Evolutionary conservation across 1,140 invertebrate species (phyloP), one percentile per base, ranked within the genome.

Genomic region (Drosophila sproati): DNA sequence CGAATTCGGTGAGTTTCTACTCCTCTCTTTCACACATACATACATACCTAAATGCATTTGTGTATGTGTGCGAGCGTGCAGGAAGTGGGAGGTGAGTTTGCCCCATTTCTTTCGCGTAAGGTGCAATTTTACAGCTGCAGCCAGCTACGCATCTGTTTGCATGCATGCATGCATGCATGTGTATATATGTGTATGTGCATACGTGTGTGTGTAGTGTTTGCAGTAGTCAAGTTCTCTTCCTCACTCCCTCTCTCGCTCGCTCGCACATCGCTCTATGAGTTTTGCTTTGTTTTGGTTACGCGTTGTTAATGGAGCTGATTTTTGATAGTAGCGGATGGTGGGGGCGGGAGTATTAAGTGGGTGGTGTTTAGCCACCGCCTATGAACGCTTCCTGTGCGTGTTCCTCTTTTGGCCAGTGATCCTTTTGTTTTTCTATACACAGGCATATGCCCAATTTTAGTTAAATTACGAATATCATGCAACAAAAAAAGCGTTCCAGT

Each of bases 1-100:
- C 94, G 90, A 91, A 91, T 79, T 92, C 91, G 86, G 91, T 92
- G 76, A 92, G 91, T 78, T 37, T 37, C 45, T 47, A 34, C 29
- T 47, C 39, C 29, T 47, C 39, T 43, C 39, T 43, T 43, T 43
- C 10, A 3, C 3, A 43, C 39, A 37, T 54, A 52, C 7, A 29
- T 48, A 31, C 20, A 51, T 45, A 20, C 5, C 37, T 37, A 50
- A 7, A 39, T 4, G 37, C 10, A 41, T 48, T 34, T 47, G 12
- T 66, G 32, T 66, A 34, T 57, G 20, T 54, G 47, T 35, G 43
- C 45, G 12, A 39, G 31, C 34, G 45, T 45, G 59, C 43, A 39
- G 43, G 31, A 76, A 63, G 59, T 70, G 51, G 55, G 64, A 12
- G 48, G 48, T 39, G 29, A 68, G 63, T 54, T 20, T 68, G 71